Evolutionary conservation across 2,888 invertebrate genomes (phyloP), one percentile per base, ranked within the genome.

Genomic region (Meteorus cinctellus): DNA sequence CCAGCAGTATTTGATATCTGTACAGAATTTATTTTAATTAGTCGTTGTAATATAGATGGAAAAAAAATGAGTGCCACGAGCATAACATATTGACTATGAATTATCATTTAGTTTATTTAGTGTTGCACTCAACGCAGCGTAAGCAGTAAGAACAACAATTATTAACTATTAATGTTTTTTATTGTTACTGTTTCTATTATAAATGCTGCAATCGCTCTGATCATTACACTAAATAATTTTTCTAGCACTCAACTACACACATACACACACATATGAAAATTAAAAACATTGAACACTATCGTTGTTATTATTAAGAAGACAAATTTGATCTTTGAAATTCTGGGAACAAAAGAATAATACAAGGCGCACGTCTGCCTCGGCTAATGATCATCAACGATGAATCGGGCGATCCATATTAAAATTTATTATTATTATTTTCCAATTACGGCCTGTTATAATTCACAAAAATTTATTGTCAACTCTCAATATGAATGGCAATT

Each of bases 1-100:
- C 81, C 78, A 78, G 81, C 81, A 80, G 81, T 81, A 81, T 81
- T 81, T 77, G 77, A 74, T 79, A 79, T 78, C 75, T 80, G 80
- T 80, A 80, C 75, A 80, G 77, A 77, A 75, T 78, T 78, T 77
- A 79, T 78, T 77, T 71, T 76, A 51, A 75, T 76, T 72, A 63
- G 31, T 34, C 34, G 78, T 76, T 79, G 77, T 81, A 80, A 80
- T 80, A 81, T 81, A 80, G 77, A 72, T 71, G 51, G 51, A 63
- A 75, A 63, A 29, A 63, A 63, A 29, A 34, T 27, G 19, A 77
- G 72, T 75, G 78, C 76, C 45, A 68, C 41, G 60, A 59, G 76
- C 78, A 77, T 78, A 77, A 60, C 72, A 71, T 60, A 76, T 74
- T 70, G 24, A 74, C 76, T 65, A 76, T 73, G 72, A 69, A 77